Base-by-base conservation (phyloP, 2,888 invertebrate species). In the Ennomos erosarius region DNA sequence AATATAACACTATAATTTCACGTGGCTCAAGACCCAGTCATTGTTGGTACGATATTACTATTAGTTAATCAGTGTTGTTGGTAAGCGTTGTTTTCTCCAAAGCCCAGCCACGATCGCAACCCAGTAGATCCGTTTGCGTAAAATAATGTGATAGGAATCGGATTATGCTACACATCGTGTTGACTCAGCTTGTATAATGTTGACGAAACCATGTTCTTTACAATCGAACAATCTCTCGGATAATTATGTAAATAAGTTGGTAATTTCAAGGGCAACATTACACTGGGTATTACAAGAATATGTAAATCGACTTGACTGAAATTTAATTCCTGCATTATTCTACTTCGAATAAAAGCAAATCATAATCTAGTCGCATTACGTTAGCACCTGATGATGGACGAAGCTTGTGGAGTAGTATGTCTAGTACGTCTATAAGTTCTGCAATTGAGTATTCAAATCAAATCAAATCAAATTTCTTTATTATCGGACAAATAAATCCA, bases 81-180 rank as follows among this genome's bases (percentile, higher is more conserved):
- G 26, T 26, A 26, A 26, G 26, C 26, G 26, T 26, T 26, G 26
- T 26, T 43, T 56, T 42, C 35, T 6, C 16, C 11, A 36, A 58
- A 59, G 45, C 45, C 49, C 59, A 50, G 59, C 45, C 59, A 43
- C 42, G 50, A 42, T 42, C 48, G 44, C n/a, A 13, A 35, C 35
- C 11, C 8, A n/a, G 10, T 8, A 39, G 44, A 50, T 48, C 36
- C 40, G 49, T 42, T 54, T 59, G 54, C 53, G 59, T 46, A 44
- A 54, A 13, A 40, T 45, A 50, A 44, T 59, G 50, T 45, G 49
- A 45, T 45, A 44, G 26, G 45, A 49, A 49, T 48, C 34, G 39
- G 53, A 52, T 58, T 58, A 39, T 35, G 36, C 8, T 38, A 48
- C 26, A 10, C 38, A 33, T 34, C 16, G 38, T 56, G 55, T 56